Conservation (phyloP, 2,888 invertebrate species). For the Fragum fragum region DNA sequence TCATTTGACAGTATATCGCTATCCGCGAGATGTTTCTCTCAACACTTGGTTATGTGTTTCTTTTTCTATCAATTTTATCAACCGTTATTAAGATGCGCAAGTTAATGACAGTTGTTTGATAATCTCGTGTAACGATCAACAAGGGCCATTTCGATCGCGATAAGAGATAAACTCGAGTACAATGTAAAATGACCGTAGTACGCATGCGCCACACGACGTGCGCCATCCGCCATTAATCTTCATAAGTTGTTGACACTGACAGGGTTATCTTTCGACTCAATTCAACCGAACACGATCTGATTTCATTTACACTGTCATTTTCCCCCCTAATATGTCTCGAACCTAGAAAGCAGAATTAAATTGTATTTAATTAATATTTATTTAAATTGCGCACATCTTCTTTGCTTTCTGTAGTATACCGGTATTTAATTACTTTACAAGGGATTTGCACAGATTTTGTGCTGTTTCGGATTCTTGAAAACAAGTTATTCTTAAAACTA, state of each 20-base stretch:
- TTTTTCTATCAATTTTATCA: not conserved
- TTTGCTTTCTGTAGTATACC: too few species aligned
- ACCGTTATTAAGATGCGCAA: not conserved
- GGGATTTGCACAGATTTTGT: too few species aligned
- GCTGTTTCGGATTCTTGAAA: too few species aligned
- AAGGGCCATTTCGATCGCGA: constrained; percentile 18
- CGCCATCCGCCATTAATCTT: constrained; percentile 27
- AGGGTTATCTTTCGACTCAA: not conserved
- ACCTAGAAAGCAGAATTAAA: too few species aligned
- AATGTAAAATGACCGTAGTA: constrained; percentile 12
- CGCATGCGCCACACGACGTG: constrained; percentile 4
- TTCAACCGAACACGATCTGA: constrained; percentile 12
- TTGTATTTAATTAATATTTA: too few species aligned
- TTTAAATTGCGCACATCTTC: too few species aligned
- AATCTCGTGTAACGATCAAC: constrained; percentile 18
- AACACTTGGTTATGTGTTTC: too few species aligned
- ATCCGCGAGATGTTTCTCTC: too few species aligned
- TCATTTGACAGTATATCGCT: too few species aligned
- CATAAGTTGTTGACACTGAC: constrained; percentile 26
- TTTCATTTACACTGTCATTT: not conserved
- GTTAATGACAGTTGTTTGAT: constrained; percentile 22
- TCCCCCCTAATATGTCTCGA: too few species aligned
- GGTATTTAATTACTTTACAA: too few species aligned
- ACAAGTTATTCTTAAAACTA: too few species aligned
- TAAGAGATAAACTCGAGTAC: not conserved